phyloP scores from a whole-genome alignment of 1,140 invertebrate genomes.

The Sarcophaga bullata region DNA sequence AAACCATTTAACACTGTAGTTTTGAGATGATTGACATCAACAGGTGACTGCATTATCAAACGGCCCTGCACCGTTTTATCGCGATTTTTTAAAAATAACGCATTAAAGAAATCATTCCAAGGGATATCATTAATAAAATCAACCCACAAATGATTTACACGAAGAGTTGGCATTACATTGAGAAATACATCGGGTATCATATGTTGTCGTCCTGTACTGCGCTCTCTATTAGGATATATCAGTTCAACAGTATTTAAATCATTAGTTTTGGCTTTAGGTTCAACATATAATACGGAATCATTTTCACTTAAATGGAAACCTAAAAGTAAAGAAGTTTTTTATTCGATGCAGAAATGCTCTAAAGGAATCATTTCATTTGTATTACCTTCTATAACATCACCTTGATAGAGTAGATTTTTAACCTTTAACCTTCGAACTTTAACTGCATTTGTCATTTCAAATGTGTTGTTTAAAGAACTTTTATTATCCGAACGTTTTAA shows the following conservation, averaged over 20 bases:
- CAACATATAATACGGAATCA: conserved; percentile 48
- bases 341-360: not conserved
- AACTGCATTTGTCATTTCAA: conserved; percentile 38
- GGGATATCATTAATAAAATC: conserved; percentile 52
- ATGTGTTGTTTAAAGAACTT: not conserved
- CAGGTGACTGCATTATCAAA: conserved; percentile 50
- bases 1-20: conserved; percentile 51
- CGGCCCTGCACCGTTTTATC: conserved; percentile 51
- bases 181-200: not conserved
- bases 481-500: not conserved
- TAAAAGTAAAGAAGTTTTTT: not conserved
- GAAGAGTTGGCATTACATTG: not conserved
- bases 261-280: conserved; percentile 27
- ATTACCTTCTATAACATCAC: conserved; percentile 53
- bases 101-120: conserved; percentile 54
- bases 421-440: conserved; percentile 51
- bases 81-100: conserved; percentile 54
- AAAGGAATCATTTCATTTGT: not conserved
- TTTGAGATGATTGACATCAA: conserved; percentile 47
- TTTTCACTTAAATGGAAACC: conserved; percentile 44
- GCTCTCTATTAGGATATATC: conserved; percentile 23
- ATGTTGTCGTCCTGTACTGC: not conserved
- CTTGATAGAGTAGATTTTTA: conserved; percentile 54
- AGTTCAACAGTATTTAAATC: conserved; percentile 40
- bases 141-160: conserved; percentile 49